Evolutionary conservation across 2,888 invertebrate species (phyloP).

Genomic region (Parnassius orleans): DNA sequence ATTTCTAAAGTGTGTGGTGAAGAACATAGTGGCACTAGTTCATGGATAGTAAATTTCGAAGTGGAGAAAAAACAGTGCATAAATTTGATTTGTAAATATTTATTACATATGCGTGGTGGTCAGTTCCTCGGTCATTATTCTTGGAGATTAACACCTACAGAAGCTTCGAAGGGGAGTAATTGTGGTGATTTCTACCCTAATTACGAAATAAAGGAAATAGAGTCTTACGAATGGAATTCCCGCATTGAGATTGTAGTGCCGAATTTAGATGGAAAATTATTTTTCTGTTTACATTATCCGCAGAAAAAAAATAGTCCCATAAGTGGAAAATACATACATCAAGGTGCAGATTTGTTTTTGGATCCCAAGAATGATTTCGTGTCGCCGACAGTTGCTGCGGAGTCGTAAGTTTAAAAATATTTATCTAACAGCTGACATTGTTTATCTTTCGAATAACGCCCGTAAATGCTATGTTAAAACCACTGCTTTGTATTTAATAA

Average conservation of each 20-base stretch:
- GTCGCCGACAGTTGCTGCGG: background rate
- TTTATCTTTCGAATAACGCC: background rate
- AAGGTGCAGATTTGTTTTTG: conserved; percentile 68
- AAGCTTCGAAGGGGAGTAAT: conserved; percentile 49
- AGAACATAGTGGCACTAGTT: conserved; percentile 32
- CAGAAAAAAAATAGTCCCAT: conserved; percentile 49
- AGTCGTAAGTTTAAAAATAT: conserved; percentile 17
- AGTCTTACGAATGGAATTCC: conserved; percentile 52
- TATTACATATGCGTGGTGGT: conserved; percentile 63
- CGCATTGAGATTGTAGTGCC: conserved; percentile 57
- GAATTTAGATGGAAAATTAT: conserved; percentile 48
- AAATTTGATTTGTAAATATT: conserved; percentile 67
- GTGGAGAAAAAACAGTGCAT: conserved; percentile 39
- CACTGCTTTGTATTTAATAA: too few species aligned
- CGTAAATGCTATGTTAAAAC: too few species aligned
- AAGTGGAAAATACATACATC: conserved; percentile 73
- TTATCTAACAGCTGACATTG: background rate
- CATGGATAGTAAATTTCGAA: conserved; percentile 40
- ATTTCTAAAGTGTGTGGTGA: conserved; percentile 51
- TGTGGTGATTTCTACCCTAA: conserved; percentile 62
- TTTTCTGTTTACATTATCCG: conserved; percentile 58
- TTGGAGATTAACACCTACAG: conserved; percentile 64
- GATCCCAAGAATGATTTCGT: conserved; percentile 46
- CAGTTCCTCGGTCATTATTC: conserved; percentile 68
- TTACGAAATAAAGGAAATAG: conserved; percentile 64